Evolutionary conservation across 2,888 invertebrate genomes (phyloP).

Genomic region (Drosophila pseudotakahashii): DNA sequence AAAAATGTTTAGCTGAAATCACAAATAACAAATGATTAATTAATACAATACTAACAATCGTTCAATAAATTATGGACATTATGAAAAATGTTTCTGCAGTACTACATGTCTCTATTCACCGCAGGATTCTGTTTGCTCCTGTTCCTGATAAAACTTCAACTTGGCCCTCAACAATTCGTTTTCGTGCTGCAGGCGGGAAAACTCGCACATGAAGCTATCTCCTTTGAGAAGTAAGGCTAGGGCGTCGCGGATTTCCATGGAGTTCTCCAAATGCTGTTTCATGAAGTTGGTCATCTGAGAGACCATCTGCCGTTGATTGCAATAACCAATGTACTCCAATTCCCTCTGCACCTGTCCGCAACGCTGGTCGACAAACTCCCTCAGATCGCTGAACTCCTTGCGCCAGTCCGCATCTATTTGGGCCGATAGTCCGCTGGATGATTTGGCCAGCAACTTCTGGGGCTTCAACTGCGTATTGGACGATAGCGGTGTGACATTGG

Average conservation of each 20-base stretch:
- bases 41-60: neutral
- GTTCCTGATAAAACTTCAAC: conserved; percentile 48
- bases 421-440: conserved; percentile 49
- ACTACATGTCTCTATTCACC: neutral
- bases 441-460: conserved; percentile 50
- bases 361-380: conserved; percentile 71
- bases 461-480: conserved; percentile 28
- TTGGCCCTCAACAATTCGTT: conserved; percentile 75
- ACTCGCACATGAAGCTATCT: conserved; percentile 81
- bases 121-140: conserved; percentile 4
- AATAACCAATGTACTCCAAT: conserved; percentile 72
- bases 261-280: conserved; percentile 67
- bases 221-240: conserved; percentile 74
- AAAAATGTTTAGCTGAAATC: neutral
- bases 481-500: neutral
- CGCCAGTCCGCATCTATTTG: conserved; percentile 47
- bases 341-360: conserved; percentile 76
- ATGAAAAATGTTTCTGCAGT: neutral
- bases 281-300: conserved; percentile 73
- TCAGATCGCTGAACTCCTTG: conserved; percentile 65
- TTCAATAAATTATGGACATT: conserved; percentile 6
- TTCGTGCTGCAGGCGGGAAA: conserved; percentile 75
- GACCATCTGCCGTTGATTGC: conserved; percentile 73
- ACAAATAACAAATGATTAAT: neutral
- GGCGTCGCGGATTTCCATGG: conserved; percentile 72